These are phyloP conservation scores for Dicycla oo DNA, from an alignment of 2,888 invertebrate species.

Conservation along the genomic window DNA sequence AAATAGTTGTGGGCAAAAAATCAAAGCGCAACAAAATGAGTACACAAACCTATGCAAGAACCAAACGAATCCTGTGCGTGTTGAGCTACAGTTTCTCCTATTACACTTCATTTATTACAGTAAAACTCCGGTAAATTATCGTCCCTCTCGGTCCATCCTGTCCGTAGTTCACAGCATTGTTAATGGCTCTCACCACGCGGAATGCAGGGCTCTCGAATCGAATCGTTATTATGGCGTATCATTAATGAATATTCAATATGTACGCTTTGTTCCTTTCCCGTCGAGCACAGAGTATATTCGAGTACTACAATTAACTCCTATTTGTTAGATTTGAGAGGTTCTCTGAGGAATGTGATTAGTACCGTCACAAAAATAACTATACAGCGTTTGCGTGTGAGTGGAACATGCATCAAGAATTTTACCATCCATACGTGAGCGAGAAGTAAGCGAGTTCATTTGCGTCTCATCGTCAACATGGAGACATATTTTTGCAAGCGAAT, in stretches of 20 bases:
- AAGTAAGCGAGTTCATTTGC: conserved; percentile 71
- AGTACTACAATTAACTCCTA: conserved; percentile 68
- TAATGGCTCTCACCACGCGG: conserved; percentile 73
- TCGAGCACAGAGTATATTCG: conserved; percentile 61
- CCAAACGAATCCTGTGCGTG: conserved; percentile 24
- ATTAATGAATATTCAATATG: conserved; percentile 77
- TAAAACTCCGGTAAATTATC: conserved; percentile 72
- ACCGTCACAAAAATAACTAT: conserved; percentile 60
- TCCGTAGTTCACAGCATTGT: conserved; percentile 67
- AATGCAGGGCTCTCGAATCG: conserved; percentile 74
- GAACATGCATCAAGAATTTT: conserved; percentile 67
- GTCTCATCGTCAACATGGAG: conserved; percentile 61
- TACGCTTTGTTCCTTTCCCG: conserved; percentile 70
- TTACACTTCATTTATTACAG: conserved; percentile 66
- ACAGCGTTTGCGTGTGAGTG: conserved; percentile 65
- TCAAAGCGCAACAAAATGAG: not conserved
- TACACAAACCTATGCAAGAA: not conserved
- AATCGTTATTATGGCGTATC: conserved; percentile 72
- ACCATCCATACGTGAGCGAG: conserved; percentile 71
- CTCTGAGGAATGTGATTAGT: conserved; percentile 55
- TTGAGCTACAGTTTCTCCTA: conserved; percentile 42
- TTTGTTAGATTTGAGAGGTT: conserved; percentile 61
- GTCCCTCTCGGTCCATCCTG: conserved; percentile 67
- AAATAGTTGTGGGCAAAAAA: not conserved
- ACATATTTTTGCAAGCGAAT: conserved; percentile 63